Base-by-base conservation (phyloP, 2,888 invertebrate species). In the Diarsia mendica region DNA sequence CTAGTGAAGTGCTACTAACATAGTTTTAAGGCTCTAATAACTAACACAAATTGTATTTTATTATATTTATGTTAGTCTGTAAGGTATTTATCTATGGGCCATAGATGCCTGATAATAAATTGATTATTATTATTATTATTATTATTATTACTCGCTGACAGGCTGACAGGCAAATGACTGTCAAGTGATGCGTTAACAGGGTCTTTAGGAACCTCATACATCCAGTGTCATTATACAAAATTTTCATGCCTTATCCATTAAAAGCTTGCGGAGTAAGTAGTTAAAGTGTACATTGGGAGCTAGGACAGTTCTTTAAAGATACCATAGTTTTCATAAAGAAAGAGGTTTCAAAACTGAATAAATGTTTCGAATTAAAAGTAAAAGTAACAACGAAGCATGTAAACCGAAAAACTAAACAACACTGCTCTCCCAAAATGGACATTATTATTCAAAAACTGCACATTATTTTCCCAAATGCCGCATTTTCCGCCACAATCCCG, bases 371-470 rank as follows among this genome's bases (percentile, higher is more conserved):
- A 23, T 23, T 23, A 23, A n/a, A n/a, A 23, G 55, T 55, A 64
- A 46, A 53, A 15, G 3, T 55, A 53, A 63, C 33, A 39, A 39
- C 6, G n/a, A 10, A 28, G 18, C n/a, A 49, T 8, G 44, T 39
- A 8, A 66, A 49, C 44, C n/a, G 8, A 53, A 48, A 3, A 53
- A 39, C 9, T 9, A 23, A 15, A 60, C 23, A 72, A 33, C 8
- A 39, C 3, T 10, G 18, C 3, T 5, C 46, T 58, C 11, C 33
- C 15, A 49, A 44, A 78, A 63, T 61, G 1, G 33, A 44, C 33
- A 80, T 84, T 67, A 67, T 72, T 70, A 65, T 82, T 75, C 46
- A 70, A 60, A 39, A 51, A 39, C n/a, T 66, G 65, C 55, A 53
- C 67, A 65, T 65, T 49, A 68, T 61, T 61, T 65, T 71, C 9